Conservation (phyloP, 1,140 invertebrate species). For the Drosophila tristis region DNA sequence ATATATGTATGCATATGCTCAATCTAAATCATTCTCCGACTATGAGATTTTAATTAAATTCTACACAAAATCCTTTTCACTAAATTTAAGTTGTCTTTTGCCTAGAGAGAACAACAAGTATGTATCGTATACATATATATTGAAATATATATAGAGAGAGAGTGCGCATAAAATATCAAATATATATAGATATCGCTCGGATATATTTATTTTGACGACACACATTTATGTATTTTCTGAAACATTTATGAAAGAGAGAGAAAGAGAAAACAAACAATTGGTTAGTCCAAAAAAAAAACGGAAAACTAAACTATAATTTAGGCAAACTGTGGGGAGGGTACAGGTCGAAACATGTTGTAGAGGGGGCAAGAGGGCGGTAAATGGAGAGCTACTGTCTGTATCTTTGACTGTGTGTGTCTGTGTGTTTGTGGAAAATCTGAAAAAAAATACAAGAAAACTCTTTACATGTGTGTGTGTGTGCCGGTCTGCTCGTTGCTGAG, state of each 20-base stretch:
- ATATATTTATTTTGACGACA: conserved; percentile 67
- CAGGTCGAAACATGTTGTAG: conserved; percentile 30
- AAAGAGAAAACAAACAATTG: conserved; percentile 71
- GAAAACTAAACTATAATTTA: conserved; percentile 50
- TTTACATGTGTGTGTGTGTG: not conserved
- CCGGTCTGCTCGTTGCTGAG: conserved; percentile 24
- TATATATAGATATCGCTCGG: conserved; percentile 40
- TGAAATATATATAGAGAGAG: conserved; percentile 40
- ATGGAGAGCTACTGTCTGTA: conserved; percentile 11
- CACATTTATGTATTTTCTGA: conserved; percentile 76
- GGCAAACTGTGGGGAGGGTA: conserved; percentile 30
- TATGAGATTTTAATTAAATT: conserved; percentile 39
- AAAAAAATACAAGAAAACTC: conserved; percentile 19
- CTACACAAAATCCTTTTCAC: conserved; percentile 49
- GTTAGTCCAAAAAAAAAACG: conserved; percentile 67
- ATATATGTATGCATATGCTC: conserved; percentile 14
- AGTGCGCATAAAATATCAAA: conserved; percentile 64
- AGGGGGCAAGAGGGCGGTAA: conserved; percentile 4
- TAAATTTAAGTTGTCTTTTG: conserved; percentile 56
- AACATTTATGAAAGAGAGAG: conserved; percentile 73
- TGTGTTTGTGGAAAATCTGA: conserved; percentile 40
- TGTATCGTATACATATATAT: conserved; percentile 8
- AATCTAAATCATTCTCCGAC: conserved; percentile 47
- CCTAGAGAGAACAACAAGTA: conserved; percentile 46
- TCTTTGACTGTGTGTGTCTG: not conserved